Base-by-base conservation (phyloP, 2,797 vertebrate species). In the Brotula barbata region DNA sequence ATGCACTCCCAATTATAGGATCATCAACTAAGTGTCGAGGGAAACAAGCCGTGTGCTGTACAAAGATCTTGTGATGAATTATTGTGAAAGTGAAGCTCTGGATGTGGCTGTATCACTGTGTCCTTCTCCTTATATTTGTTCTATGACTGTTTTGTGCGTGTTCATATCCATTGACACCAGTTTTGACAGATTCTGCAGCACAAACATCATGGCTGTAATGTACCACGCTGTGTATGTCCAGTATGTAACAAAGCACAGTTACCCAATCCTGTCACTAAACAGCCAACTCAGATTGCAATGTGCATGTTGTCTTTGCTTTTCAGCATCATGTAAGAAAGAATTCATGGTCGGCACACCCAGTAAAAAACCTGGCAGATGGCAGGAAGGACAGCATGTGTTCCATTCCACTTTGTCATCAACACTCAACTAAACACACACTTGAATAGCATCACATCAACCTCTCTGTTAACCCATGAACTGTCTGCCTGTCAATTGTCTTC, bases 291-390 rank as follows among this genome's bases (percentile, higher is more conserved):
- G 31, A 41, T 45, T 39, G 12, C 16, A 3, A 52, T 50, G 11
- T 12, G 9, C n/a, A 39, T 57, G 46, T 63, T 70, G 45, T 25
- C 14, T 59, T 33, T 41, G 20, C 46, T 13, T 53, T 1, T 33
- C 31, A 33, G 6, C 16, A 10, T 60, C 47, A 53, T 10, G 9
- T 43, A 23, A 33, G 50, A 25, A 69, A 44, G 69, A 64, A 81
- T 83, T 72, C 11, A 14, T 7, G 2, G 34, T 8, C 5, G 72
- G 1, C 74, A 68, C 82, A 21, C 74, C 84, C 49, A 28, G 67
- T 21, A 22, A 2, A 22, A 33, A 49, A 62, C 21, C 45, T 67
- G 52, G 1, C 46, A 47, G 60, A 23, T 67, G 33, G 5, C 37
- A 16, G 12, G 68, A 69, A 44, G 21, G 42, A 58, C 49, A 2